Evolutionary conservation across 2,113 vertebrate genomes (phyloP), one percentile per base, ranked within the genome.

Genomic region (Chloropsis hardwickii): DNA sequence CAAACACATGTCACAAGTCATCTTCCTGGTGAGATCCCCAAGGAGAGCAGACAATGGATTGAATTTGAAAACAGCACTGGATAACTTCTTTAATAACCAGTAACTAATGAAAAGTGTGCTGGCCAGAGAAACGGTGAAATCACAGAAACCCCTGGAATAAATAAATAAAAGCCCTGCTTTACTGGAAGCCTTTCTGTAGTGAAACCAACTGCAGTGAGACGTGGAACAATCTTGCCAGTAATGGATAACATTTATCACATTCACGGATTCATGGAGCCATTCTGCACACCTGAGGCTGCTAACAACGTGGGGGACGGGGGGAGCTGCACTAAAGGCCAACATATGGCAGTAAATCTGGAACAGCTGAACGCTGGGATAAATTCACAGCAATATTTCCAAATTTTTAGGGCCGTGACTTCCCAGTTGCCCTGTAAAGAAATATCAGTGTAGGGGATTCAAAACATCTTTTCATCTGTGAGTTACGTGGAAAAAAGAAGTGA

Each of bases 271-370:
- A 9, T 33, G 57, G 91, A 94, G 81, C 81, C 72, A 27, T 86
- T 79, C 80, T 44, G 67, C 84, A 86, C 93, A 94, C 93, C 97
- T 96, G 82, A 93, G 88, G 91, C 91, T 86, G 95, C 72, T 94
- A 83, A 88, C 77, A 66, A n/a, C 24, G 9, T 78, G 80, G 67
- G 76, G 90, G 47, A 79, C 0, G 0, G 50, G 40, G 53, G 64
- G 74, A 88, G 82, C 90, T 94, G 71, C 76, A 28, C 70, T 74
- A 93, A 96, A 97, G 85, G 92, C 76, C 85, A 93, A 71, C 94
- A 82, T 65, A 76, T 86, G 84, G 86, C 90, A 88, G 74, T 88
- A 96, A 95, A 97, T 96, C 86, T 94, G 95, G 66, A 89, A 25
- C 13, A 80, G 86, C 62, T 94, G 85, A 95, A 89, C 42, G 31